Base-by-base conservation (phyloP, 2,797 vertebrate genomes). In the Botia kubotai region DNA sequence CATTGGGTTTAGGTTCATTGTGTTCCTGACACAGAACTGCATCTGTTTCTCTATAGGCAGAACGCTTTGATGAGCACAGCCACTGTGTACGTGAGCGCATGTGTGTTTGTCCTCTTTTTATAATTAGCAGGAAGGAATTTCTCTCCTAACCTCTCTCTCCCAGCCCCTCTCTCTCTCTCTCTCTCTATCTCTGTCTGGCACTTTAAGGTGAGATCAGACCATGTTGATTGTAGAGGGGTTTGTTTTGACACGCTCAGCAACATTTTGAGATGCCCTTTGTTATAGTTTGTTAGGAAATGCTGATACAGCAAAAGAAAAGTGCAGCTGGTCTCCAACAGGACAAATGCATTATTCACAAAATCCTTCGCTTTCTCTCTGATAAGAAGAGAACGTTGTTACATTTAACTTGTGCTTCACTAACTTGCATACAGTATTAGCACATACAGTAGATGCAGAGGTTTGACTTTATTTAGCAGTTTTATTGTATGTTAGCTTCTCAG, bases 181-280 rank as follows among this genome's bases (percentile, higher is more conserved):
- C 23, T 26, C 23, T 26, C 23, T 8, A 11, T 55, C 11, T 36
- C 4, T 60, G 8, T 39, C 52, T 53, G 17, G 67, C 16, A 50
- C 57, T 72, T 55, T 58, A 60, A 71, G 71, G 66, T 78, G 19
- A 71, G 39, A 60, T 16, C 53, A 60, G 70, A 55, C 36, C 48
- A 67, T 79, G 77, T 79, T 62, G 26, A 17, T 72, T 77, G 17
- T 36, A 58, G 48, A 82, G 80, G 68, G 10, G 71, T 55, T 77
- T 69, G 60, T 62, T 77, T 77, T 72, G 14, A 70, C 67, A 53
- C 33, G 55, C 65, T 76, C 72, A 67, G 68, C 77, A 72, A 55
- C 77, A 72, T 85, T 63, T 53, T 19, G 68, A 72, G 48, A 43
- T 52, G 55, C 62, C 72, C 50, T 71, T 75, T 74, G 58, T 50